Base-by-base conservation (phyloP, 2,888 invertebrate genomes). In the Eremobia ochroleuca region DNA sequence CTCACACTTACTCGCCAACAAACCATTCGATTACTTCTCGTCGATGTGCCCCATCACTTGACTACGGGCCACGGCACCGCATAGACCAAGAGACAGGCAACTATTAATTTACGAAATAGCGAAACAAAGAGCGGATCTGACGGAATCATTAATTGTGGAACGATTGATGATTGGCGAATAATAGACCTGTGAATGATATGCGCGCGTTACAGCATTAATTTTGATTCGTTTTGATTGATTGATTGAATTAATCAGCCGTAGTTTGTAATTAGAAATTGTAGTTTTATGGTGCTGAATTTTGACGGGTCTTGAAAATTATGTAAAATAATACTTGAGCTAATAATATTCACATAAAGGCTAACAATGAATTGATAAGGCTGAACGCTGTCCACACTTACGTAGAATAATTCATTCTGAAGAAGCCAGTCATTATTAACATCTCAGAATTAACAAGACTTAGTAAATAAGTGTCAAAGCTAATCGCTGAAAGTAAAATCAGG, bases 21-120 rank as follows among this genome's bases (percentile, higher is more conserved):
- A 72, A 61, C 58, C 21, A 40, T 73, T 75, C 66, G 70, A 80
- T 78, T 76, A 59, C n/a, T 65, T 69, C 43, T 46, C 55, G 72
- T 49, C 59, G 49, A 73, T 37, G 64, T 68, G 59, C 83, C 85
- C 81, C 88, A 86, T 72, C 88, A 80, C 88, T 89, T 65, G 49
- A 79, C 66, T 52, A 28, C 74, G 55, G 28, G 40, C 59, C 64
- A 18, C 72, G 66, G 77, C 85, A 86, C 76, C 75, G 84, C 80
- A 76, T 94, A 94, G 92, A 78, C 91, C 79, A 87, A 83, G 94
- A 93, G 93, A 88, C 90, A 79, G 87, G 67, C 77, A 64, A 86
- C 90, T 89, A 89, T 90, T 90, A 89, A 91, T 91, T 92, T 83
- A 81, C 82, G 85, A 81, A 83, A 88, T 82, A 80, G 77, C 73